A percentile compares a stretch with the other conserved stretches of the same genome.
These are phyloP conservation scores for Vulpes vulpes DNA, from an alignment of 2,113 vertebrate species.

Conservation along the genomic window DNA sequence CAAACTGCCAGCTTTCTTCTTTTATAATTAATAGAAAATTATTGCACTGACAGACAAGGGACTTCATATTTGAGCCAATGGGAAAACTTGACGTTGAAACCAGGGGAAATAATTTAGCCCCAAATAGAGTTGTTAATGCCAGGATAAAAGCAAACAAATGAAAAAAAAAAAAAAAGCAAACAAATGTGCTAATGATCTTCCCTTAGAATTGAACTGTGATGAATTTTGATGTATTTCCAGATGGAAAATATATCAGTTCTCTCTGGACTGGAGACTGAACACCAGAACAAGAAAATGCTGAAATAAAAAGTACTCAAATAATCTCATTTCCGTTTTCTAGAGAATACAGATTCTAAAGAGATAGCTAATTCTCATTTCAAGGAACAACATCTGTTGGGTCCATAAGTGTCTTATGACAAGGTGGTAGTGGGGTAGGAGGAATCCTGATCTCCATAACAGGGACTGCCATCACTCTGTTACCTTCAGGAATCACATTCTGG, in stretches of 20 bases:
- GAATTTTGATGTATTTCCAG: slow-evolving; percentile 82
- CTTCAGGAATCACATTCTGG: not conserved
- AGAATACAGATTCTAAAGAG: slow-evolving; percentile 29
- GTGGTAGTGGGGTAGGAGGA: too few relatives aligned
- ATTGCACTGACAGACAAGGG: slow-evolving; percentile 79
- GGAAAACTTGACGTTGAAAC: slow-evolving; percentile 76
- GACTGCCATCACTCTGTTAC: not conserved
- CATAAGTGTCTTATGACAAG: not conserved
- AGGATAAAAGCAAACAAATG: slow-evolving; percentile 78
- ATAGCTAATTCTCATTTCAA: not conserved
- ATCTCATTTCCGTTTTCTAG: slow-evolving; percentile 43
- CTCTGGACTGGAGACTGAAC: not conserved
- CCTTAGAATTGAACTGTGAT: slow-evolving; percentile 76
- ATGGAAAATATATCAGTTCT: slow-evolving; percentile 78
- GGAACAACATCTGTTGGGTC: not conserved
- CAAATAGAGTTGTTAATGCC: slow-evolving; percentile 74
- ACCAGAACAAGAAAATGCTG: slow-evolving; percentile 35
- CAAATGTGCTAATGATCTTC: slow-evolving; percentile 80
- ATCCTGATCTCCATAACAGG: not conserved
- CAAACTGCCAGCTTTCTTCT: slow-evolving; percentile 83
- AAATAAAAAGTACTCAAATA: not conserved
- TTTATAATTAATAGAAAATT: slow-evolving; percentile 87
- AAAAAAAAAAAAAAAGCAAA: slow-evolving; percentile 53
- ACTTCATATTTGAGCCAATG: slow-evolving; percentile 75
- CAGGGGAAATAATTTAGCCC: slow-evolving; percentile 73